Evolutionary conservation across 2,888 invertebrate genomes (phyloP).

Genomic region (Pollenia labialis): DNA sequence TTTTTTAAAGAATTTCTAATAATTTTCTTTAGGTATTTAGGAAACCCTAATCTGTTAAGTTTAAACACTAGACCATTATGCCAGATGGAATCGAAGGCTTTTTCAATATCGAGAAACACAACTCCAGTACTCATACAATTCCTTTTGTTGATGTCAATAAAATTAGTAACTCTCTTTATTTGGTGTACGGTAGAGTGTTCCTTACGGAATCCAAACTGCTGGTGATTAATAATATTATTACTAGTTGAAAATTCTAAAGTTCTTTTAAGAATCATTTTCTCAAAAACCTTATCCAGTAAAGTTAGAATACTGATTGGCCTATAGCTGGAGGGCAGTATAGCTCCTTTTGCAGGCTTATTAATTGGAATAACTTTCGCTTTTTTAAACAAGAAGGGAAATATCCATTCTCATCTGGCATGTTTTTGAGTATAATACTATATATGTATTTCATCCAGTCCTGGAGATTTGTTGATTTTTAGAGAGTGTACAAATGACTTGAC

Average conservation of each 20-base stretch:
- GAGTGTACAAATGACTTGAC: neutral
- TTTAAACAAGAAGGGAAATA: conserved; percentile 7
- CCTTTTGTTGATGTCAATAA: neutral
- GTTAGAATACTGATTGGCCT: conserved; percentile 1
- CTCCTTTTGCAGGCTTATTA: neutral
- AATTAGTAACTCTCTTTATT: conserved; percentile 30
- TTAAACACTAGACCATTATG: neutral
- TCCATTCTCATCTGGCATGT: neutral
- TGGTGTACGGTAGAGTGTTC: conserved; percentile 35
- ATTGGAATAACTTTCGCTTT: conserved; percentile 10
- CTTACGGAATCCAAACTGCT: conserved; percentile 20
- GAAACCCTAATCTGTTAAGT: neutral
- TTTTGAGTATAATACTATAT: conserved; percentile 6
- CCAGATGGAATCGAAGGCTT: neutral
- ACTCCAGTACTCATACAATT: neutral
- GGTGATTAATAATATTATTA: neutral
- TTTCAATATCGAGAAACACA: neutral
- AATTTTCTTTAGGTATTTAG: neutral
- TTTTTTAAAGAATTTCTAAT: conserved; percentile 9
- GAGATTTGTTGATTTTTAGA: conserved; percentile 20
- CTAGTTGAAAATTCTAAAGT: neutral
- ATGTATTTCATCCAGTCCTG: neutral
- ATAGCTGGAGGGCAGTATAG: neutral
- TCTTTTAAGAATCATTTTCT: neutral
- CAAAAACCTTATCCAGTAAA: neutral